These are phyloP conservation scores for Leptoteleia sp. DNA, from an alignment of 1,140 invertebrate genomes.

Conservation along the genomic window DNA sequence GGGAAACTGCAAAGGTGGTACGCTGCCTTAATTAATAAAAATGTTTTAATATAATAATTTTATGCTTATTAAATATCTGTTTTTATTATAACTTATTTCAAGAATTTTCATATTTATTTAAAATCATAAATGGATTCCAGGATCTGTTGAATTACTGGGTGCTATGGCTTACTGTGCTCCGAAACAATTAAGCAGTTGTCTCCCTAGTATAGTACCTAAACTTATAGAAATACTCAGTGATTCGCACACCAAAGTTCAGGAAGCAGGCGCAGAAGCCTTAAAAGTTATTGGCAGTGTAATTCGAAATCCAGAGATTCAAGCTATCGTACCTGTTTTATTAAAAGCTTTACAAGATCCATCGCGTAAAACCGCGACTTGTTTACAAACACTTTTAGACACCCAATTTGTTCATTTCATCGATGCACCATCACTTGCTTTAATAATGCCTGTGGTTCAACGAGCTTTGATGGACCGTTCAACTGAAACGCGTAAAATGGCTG, in stretches of 20 bases:
- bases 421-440: conserved; percentile 97
- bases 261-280: conserved; percentile 96
- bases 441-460: conserved; percentile 99
- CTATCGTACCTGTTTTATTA: conserved; percentile 94
- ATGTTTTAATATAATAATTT: no score
- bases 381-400: conserved; percentile 96
- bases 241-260: conserved; percentile 99
- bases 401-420: conserved; percentile 99
- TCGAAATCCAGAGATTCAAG: conserved; percentile 99
- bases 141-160: conserved; percentile 97
- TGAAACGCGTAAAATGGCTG: conserved; percentile 98
- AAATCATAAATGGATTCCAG: conserved; percentile 76
- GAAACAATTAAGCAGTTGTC: conserved; percentile 97
- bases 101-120: not conserved
- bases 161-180: conserved; percentile 99
- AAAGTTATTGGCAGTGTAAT: conserved; percentile 99
- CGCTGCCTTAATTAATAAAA: no score
- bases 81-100: not conserved
- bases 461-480: conserved; percentile 98
- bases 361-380: conserved; percentile 94
- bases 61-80: no score
- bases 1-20: no score
- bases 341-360: conserved; percentile 98
- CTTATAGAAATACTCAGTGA: conserved; percentile 98
- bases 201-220: conserved; percentile 99